phyloP scores from a whole-genome alignment of 2,888 invertebrate genomes.

The Phrixothrix hirtus region DNA sequence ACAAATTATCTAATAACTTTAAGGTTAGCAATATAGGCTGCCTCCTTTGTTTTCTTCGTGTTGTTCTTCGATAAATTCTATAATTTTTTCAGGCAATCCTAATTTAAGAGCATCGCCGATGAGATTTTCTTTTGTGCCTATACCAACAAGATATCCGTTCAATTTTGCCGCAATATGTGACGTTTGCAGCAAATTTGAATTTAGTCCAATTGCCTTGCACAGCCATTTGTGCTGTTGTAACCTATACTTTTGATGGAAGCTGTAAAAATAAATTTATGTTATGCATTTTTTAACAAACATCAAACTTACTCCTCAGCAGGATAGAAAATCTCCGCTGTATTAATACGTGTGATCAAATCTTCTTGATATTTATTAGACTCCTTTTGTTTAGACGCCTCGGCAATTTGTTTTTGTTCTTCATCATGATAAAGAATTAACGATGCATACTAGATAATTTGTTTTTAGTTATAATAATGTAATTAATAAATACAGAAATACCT shows the following conservation, averaged over 20 bases:
- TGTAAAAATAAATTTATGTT: slow-evolving; percentile 54
- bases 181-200: slow-evolving; percentile 67
- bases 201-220: slow-evolving; percentile 69
- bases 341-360: slow-evolving; percentile 75
- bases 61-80: slow-evolving; percentile 72
- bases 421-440: slow-evolving; percentile 89
- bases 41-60: slow-evolving; percentile 75
- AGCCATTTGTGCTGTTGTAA: slow-evolving; percentile 82
- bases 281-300: neutral
- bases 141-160: slow-evolving; percentile 85
- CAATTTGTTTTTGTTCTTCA: slow-evolving; percentile 78
- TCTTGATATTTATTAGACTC: slow-evolving; percentile 61
- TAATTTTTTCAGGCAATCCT: slow-evolving; percentile 73
- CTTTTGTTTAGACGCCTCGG: slow-evolving; percentile 66
- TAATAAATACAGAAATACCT: too few species aligned
- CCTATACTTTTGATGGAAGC: slow-evolving; percentile 96
- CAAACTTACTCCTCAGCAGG: slow-evolving; percentile 89
- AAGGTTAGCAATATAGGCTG: slow-evolving; percentile 72
- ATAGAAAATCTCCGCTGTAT: slow-evolving; percentile 80
- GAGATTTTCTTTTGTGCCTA: slow-evolving; percentile 73
- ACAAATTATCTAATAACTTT: neutral
- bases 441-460: slow-evolving; percentile 87
- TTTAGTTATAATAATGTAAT: too few species aligned
- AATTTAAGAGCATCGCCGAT: slow-evolving; percentile 70
- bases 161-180: slow-evolving; percentile 83